Evolutionary conservation across 53 echinoderm and acorn worm species (phyloP).

Genomic region (Paelopatides confundens): DNA sequence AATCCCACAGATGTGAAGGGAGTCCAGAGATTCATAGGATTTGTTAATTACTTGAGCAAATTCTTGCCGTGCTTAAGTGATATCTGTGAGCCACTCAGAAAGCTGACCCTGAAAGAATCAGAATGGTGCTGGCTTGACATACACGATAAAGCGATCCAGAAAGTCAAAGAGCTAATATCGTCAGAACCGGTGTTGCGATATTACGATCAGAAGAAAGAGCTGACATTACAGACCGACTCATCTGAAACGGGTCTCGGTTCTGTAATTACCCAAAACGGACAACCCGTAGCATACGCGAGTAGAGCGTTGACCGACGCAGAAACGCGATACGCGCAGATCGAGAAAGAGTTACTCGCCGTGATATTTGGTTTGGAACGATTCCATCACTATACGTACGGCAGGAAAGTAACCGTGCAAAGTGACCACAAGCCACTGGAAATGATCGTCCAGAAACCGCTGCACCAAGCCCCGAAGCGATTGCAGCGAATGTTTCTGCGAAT

Average conservation of each 20-base stretch:
- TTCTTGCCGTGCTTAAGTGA: slow-evolving; percentile 50
- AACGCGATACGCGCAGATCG: slow-evolving; percentile 2
- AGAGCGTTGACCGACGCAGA: slow-evolving; percentile 26
- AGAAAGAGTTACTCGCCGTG: not conserved
- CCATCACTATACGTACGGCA: slow-evolving; percentile 48
- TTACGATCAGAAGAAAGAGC: not conserved
- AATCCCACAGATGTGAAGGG: slow-evolving; percentile 51
- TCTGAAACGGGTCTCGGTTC: slow-evolving; percentile 45
- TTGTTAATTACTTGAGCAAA: slow-evolving; percentile 58
- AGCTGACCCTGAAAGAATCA: not conserved
- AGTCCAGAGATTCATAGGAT: slow-evolving; percentile 56
- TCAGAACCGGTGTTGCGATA: not conserved
- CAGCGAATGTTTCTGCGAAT: no score
- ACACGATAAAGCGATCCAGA: not conserved
- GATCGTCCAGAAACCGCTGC: slow-evolving; percentile 41
- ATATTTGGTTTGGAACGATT: slow-evolving; percentile 49
- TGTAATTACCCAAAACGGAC: slow-evolving; percentile 41
- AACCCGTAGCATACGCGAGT: slow-evolving; percentile 55
- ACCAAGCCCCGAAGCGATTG: slow-evolving; percentile 39
- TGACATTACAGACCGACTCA: slow-evolving; percentile 44
- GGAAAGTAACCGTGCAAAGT: slow-evolving; percentile 9
- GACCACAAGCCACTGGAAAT: slow-evolving; percentile 59
- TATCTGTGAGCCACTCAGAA: slow-evolving; percentile 28
- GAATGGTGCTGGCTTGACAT: not conserved
- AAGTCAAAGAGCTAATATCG: not conserved